phyloP scores from a whole-genome alignment of 2,113 vertebrate species.

The Argyrosomus japonicus region DNA sequence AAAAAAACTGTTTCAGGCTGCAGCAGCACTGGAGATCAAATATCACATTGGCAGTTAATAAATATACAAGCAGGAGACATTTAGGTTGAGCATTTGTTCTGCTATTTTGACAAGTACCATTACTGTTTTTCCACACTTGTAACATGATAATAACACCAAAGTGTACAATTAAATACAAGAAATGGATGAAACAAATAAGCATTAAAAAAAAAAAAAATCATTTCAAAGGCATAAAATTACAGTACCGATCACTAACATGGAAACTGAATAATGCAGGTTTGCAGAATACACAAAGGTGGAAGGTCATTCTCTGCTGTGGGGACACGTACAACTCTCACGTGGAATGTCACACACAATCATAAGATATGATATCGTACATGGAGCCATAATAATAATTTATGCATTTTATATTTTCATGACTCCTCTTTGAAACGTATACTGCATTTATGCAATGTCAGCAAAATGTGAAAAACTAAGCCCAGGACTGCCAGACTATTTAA shows the following conservation, averaged over 20 bases:
- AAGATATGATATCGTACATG: constrained; percentile 3
- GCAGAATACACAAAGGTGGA: constrained; percentile 40
- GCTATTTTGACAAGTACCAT: constrained; percentile 59
- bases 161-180: constrained; percentile 62
- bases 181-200: constrained; percentile 47
- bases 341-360: constrained; percentile 46
- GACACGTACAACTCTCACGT: constrained; percentile 45
- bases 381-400: neutral
- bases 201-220: constrained; percentile 37
- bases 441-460: neutral
- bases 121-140: constrained; percentile 45
- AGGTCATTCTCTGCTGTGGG: constrained; percentile 33
- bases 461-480: constrained; percentile 1
- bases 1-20: constrained; percentile 54
- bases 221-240: constrained; percentile 46
- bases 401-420: neutral
- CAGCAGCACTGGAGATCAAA: constrained; percentile 49
- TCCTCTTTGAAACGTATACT: neutral
- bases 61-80: constrained; percentile 69
- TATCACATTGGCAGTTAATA: constrained; percentile 63
- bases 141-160: constrained; percentile 61
- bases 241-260: constrained; percentile 27
- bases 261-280: constrained; percentile 33
- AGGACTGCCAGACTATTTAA: neutral
- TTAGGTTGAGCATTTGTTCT: constrained; percentile 52